These are phyloP conservation scores for Crotalus viridis DNA, from an alignment of 2,113 vertebrate species.

Conservation along the genomic window DNA sequence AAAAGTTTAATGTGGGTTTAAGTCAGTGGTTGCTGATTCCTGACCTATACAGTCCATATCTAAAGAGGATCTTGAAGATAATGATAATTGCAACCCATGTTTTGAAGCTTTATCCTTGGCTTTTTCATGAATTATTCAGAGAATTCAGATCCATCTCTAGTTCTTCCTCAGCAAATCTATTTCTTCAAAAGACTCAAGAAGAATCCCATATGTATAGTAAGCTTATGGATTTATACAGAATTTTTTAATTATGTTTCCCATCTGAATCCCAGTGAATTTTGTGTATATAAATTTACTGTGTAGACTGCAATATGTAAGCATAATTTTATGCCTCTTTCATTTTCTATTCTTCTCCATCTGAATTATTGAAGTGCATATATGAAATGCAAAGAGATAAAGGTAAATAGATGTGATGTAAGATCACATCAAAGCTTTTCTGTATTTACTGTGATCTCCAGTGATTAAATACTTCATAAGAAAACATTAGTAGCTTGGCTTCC, in stretches of 20 bases:
- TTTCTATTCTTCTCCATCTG: not conserved
- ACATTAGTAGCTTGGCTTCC: not conserved
- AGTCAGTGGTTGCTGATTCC: not conserved
- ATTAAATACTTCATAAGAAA: not conserved
- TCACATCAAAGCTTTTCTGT: not conserved
- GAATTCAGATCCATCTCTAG: not conserved
- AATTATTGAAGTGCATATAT: not conserved
- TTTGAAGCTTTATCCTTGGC: not conserved
- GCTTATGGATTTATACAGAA: not conserved
- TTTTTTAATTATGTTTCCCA: not conserved
- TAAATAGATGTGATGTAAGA: not conserved
- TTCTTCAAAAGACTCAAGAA: not conserved
- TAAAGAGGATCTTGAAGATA: not conserved
- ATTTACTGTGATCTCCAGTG: not conserved
- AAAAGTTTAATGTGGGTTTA: not conserved
- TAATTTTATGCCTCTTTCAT: not conserved
- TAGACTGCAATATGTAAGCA: not conserved
- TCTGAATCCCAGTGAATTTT: not conserved
- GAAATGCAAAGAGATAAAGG: not conserved
- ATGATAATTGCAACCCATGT: not conserved
- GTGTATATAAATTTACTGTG: not conserved
- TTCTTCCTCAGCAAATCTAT: not conserved
- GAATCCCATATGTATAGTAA: not conserved
- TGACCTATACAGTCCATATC: not conserved
- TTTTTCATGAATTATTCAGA: not conserved